Percentiles rank a stretch among this genome's conserved stretches.
Evolutionary conservation across 2,888 invertebrate genomes (phyloP).

Genomic region (Pandemis corylana): DNA sequence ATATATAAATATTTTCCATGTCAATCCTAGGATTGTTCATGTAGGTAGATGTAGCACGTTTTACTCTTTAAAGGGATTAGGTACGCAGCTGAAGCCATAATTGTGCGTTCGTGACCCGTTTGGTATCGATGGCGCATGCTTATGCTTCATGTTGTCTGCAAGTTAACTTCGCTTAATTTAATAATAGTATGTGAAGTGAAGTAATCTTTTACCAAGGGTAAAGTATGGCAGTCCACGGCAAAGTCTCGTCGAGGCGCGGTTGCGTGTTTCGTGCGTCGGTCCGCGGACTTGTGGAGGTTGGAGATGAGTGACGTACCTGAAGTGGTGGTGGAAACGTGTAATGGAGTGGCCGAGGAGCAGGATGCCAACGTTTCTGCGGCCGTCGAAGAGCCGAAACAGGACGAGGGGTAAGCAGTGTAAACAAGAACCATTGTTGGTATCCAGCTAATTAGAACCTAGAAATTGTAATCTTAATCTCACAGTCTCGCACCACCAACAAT

Average conservation of each 20-base stretch:
- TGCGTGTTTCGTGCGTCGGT: conserved; percentile 58
- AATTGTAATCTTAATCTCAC: background rate
- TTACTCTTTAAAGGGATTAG: conserved; percentile 78
- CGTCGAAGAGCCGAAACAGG: conserved; percentile 60
- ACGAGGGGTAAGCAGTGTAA: conserved; percentile 66
- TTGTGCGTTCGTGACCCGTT: conserved; percentile 81
- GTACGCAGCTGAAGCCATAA: conserved; percentile 74
- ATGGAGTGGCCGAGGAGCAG: conserved; percentile 66
- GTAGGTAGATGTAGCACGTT: conserved; percentile 44
- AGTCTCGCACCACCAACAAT: background rate
- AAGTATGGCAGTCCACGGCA: conserved; percentile 72
- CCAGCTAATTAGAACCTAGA: conserved; percentile 1
- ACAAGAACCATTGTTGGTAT: background rate
- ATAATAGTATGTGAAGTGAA: conserved; percentile 79
- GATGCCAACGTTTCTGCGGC: conserved; percentile 54
- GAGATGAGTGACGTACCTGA: conserved; percentile 74
- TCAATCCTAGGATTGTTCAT: conserved; percentile 17
- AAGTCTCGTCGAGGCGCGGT: conserved; percentile 64
- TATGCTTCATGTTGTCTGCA: conserved; percentile 71
- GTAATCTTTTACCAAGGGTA: conserved; percentile 83
- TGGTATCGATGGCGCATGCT: conserved; percentile 77
- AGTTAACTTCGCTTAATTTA: conserved; percentile 82
- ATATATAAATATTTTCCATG: background rate
- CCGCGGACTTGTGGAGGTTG: conserved; percentile 51
- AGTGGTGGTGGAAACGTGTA: conserved; percentile 74